phyloP scores from a whole-genome alignment of 2,888 invertebrate species.

The Onthophagus sagittarius region DNA sequence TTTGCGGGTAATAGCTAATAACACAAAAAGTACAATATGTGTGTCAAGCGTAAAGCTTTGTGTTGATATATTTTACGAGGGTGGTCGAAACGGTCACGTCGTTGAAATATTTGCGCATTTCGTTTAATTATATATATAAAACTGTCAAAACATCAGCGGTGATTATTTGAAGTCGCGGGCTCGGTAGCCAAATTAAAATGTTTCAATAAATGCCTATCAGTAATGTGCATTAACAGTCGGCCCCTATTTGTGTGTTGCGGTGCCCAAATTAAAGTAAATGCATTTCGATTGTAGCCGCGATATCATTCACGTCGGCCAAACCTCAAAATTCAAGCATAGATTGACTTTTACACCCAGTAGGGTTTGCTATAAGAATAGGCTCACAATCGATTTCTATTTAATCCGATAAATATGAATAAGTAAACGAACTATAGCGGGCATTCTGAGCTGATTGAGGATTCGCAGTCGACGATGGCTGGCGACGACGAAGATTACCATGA shows the following conservation, averaged over 20 bases:
- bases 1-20: not conserved
- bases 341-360: not conserved
- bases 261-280: constrained; percentile 9
- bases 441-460: not conserved
- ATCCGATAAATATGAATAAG: not conserved
- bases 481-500: not conserved
- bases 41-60: not conserved
- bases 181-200: constrained; percentile 3
- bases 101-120: constrained; percentile 5
- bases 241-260: not conserved
- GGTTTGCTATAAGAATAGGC: not conserved
- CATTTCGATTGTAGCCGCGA: constrained; percentile 6
- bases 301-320: not conserved
- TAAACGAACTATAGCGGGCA: not conserved
- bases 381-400: not conserved
- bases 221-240: constrained; percentile 3
- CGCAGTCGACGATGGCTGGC: not conserved
- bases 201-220: constrained; percentile 10
- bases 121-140: constrained; percentile 9
- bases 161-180: not conserved
- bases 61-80: not conserved
- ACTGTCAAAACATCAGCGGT: not conserved
- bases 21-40: constrained; percentile 1
- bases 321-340: not conserved
- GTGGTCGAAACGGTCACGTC: not conserved